Base-by-base conservation (phyloP, 2,888 invertebrate genomes). In the Rhamnusium bicolor region DNA sequence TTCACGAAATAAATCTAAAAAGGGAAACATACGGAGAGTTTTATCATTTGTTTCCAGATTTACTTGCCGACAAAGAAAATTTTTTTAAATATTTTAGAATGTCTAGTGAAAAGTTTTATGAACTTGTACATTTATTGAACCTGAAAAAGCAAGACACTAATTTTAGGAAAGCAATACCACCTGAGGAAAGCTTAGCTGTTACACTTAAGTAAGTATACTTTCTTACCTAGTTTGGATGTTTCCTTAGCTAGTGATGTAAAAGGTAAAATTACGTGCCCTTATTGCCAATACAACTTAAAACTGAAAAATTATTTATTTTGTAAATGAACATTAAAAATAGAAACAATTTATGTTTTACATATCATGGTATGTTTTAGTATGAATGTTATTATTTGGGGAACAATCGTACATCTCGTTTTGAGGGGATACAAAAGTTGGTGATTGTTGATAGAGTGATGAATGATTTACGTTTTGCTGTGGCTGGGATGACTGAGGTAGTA, bases 101-200 rank as follows among this genome's bases (percentile, higher is more conserved):
- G 49, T 47, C 49, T 47, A 47, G n/a, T 8, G 14, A 47, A n/a
- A 24, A n/a, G n/a, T n/a, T n/a, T n/a, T n/a, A n/a, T n/a, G n/a
- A n/a, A 61, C 27, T 61, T 32, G n/a, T 61, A 10, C 29, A 61
- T 10, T 29, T 65, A 18, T 27, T 10, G n/a, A n/a, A 18, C 21
- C 19, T 65, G 21, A 24, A n/a, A 61, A 61, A 61, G n/a, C 61
- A 61, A 27, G 60, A 73, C 24, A 73, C 66, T 53, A 69, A 69
- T 62, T 70, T 70, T 70, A 47, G 73, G 8, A 47, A 73, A 58
- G 29, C 73, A 32, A 70, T 69, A 24, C 32, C 2, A 24, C 60
- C 70, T 19, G 73, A 70, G 54, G 70, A 73, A 60, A 69, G 70
- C n/a, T 46, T 73, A 10, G 73, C 69, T 10, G 29, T 70, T 16